Evolutionary conservation across 1,140 invertebrate genomes (phyloP), one percentile per base, ranked within the genome.

Genomic region (Drosophila nigrodunni): DNA sequence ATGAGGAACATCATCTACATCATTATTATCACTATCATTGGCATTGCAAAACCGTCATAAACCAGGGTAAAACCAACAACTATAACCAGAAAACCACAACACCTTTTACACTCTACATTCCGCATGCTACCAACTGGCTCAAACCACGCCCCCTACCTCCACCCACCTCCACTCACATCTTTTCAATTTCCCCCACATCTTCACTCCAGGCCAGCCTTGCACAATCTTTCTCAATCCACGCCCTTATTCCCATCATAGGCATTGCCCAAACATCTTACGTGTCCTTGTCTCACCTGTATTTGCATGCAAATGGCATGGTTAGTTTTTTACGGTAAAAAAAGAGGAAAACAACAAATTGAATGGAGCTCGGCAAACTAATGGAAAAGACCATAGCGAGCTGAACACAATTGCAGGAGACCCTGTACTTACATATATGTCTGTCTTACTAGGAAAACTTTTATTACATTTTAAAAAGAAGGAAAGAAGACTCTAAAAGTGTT

Each of bases 271-370:
- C 39, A 13, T 41, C 58, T 71, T 55, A 47, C 67, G 44, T 43
- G 59, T 74, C 65, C 71, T 74, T 61, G 71, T 46, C 60, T 64
- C 39, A 49, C 41, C 54, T 47, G 65, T 55, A 74, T 74, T 74
- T 74, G 71, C 71, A 74, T 74, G 65, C 71, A 74, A 74, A 69
- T 74, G 65, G 65, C 57, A 21, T 74, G 65, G 65, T 74, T 69
- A 69, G 71, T 69, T 69, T 74, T 69, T 41, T 39, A 69, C 41
- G 34, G 13, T 34, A 34, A 34, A 60, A 59, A 41, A 65, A 15
- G 18, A 18, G 35, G 18, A n/a, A 18, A 25, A 30, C 25, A 30
- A 30, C 25, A 30, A 30, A 30, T 30, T 30, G 25, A 30, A 30
- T 30, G 25, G 25, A 4, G 25, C 25, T 30, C 3, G 25, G 25